Evolutionary conservation across 2,888 invertebrate species (phyloP).

Genomic region (Thymelicus sylvestris): DNA sequence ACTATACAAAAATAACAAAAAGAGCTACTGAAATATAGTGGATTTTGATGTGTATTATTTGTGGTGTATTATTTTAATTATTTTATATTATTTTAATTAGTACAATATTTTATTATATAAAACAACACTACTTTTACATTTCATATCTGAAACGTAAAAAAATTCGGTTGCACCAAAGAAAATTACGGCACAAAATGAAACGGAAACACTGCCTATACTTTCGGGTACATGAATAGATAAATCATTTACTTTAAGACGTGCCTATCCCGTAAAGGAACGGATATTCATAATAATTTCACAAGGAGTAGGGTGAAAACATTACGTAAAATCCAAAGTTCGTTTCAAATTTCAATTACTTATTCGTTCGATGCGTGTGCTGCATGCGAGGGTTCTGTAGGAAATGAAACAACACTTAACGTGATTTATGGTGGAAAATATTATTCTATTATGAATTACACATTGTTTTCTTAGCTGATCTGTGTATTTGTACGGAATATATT

Average conservation of each 20-base stretch:
- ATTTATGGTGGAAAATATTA: conserved; percentile 80
- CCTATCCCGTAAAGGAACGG: conserved; percentile 63
- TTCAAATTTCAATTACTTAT: conserved; percentile 84
- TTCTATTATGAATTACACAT: conserved; percentile 78
- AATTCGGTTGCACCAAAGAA: neutral
- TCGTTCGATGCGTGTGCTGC: conserved; percentile 81
- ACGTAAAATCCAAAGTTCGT: conserved; percentile 82
- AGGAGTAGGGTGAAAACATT: conserved; percentile 72
- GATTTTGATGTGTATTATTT: no score
- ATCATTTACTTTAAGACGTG: conserved; percentile 60
- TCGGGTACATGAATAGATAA: conserved; percentile 48
- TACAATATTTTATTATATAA: no score
- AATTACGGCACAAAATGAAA: conserved; percentile 8
- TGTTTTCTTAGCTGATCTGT: conserved; percentile 75
- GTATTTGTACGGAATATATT: conserved; percentile 59
- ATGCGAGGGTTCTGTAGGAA: conserved; percentile 73
- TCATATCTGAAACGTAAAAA: neutral
- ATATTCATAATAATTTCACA: conserved; percentile 81
- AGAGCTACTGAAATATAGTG: no score
- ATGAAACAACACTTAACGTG: conserved; percentile 83
- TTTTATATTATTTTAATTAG: no score
- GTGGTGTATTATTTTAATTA: no score
- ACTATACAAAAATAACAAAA: no score
- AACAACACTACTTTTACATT: no score
- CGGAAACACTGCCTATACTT: conserved; percentile 34